Evolutionary conservation across 92 coral and sea anemone genomes (phyloP), one percentile per base, ranked within the genome.

Genomic region (Phenganax stokvisi): DNA sequence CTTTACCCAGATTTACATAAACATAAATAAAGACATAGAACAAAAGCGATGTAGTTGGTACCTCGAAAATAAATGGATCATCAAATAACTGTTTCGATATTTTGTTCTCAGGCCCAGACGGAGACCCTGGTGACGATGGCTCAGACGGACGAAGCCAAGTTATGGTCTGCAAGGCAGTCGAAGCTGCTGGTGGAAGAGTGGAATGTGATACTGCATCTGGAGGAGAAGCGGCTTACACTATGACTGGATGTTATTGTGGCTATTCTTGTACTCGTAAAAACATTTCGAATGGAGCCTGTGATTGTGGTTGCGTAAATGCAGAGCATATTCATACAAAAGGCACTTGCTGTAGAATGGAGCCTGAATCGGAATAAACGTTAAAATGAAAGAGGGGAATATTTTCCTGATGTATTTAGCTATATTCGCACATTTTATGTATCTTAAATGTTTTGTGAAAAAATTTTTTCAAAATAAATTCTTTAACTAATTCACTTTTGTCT

Each of bases 201-300:
- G 4, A 2, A 1, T 79, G 83, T 31, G 54, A 17, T 10, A 47
- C 62, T 8, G 52, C 65, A 54, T 73, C 83, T 0, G 83, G 58
- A 0, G 51, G 62, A 15, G 12, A 56, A 3, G 2, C 47, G 13
- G 37, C 60, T 47, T 79, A 63, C 57, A 25, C 9, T n/a, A 79
- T 79, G 83, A 62, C 65, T 62, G 72, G 72, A 10, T 79, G 83
- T 52, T n/a, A 63, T 60, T 79, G 83, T 64, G 25, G 60, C 44
- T 79, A 79, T 57, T 79, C 83, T 8, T 79, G 83, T 64, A 8
- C 56, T 12, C 9, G 28, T 6, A 64, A 79, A 54, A 37, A 17
- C 51, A 79, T 63, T 9, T 15, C 7, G 1, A 12, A 28, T 8
- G 60, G 62, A 7, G 30, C 17, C n/a, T 79, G 83, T 68, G 30